Base-by-base conservation (phyloP, 2,797 vertebrate genomes). In the Acanthis flammea region DNA sequence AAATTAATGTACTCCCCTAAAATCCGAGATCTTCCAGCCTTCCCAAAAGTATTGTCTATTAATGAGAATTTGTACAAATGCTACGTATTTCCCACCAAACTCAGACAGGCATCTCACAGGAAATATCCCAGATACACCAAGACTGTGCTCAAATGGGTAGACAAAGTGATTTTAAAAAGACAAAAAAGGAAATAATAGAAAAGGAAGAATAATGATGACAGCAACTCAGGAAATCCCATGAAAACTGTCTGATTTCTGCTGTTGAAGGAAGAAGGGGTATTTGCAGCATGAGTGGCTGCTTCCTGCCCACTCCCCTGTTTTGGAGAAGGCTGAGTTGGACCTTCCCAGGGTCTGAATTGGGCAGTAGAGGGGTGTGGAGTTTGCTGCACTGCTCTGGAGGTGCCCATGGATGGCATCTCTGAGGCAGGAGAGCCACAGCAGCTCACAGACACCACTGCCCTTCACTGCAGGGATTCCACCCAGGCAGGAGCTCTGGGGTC, bases 331-430 rank as follows among this genome's bases (percentile, higher is more conserved):
- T 61, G 35, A 18, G 47, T 3, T 7, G 16, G 66, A 50, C 9
- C 50, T 76, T 4, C 18, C 19, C 51, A 61, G 37, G 2, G 23
- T 14, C 39, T 12, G 0, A 24, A 8, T 4, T 6, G 24, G 25
- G 51, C 60, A 50, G 18, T 1, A 19, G 9, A 39, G 31, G n/a
- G 30, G 19, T n/a, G 37, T 5, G 19, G 39, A 65, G 55, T 22
- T 33, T 1, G 0, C 47, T 37, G 47, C 19, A 4, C 1, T 35
- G 41, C 60, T 10, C 0, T 67, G 62, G 72, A 12, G 30, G 11
- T 42, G 44, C 6, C 37, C 7, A 7, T 10, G 44, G 44, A 42
- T 7, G 9, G 60, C 25, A 42, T 3, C 48, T 66, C 39, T 19
- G 47, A 25, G 33, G 41, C 37, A 81, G 63, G 12, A 57, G n/a